Conservation (phyloP, 30 jellyfish, hydroid and myxozoan species). For the Chironex yamaguchii region DNA sequence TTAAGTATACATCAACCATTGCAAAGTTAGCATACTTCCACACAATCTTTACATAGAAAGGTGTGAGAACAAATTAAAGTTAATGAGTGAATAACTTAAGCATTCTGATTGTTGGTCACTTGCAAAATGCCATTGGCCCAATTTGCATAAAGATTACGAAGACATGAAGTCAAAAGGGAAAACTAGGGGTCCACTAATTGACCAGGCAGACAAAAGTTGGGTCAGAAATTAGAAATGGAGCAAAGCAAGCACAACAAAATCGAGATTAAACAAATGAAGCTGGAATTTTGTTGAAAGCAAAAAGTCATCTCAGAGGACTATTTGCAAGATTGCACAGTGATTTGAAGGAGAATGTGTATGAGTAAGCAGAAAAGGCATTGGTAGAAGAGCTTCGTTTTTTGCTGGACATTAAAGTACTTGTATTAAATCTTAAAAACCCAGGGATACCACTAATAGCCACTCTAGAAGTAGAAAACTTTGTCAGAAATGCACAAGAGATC, state of each 20-base stretch:
- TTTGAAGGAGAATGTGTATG: slow-evolving; percentile 7
- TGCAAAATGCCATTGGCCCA: too few species aligned
- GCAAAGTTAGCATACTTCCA: too few species aligned
- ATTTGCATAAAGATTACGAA: neutral
- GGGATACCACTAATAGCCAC: neutral
- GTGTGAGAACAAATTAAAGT: too few species aligned
- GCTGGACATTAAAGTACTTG: neutral
- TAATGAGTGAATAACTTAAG: too few species aligned
- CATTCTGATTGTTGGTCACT: too few species aligned
- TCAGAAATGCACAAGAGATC: slow-evolving; percentile 4
- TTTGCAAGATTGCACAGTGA: slow-evolving; percentile 7
- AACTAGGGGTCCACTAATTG: slow-evolving; percentile 5
- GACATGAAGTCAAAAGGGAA: neutral
- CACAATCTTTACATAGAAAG: too few species aligned
- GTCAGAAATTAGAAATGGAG: neutral
- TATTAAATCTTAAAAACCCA: neutral
- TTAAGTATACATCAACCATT: neutral
- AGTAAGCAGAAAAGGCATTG: slow-evolving; percentile 3
- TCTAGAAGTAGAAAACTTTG: neutral
- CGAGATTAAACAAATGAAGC: neutral
- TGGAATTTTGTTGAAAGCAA: neutral
- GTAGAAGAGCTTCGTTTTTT: neutral
- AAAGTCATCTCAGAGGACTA: neutral
- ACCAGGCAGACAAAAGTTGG: neutral
- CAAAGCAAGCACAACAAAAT: neutral